Percentiles rank a stretch among this genome's conserved stretches.
Conservation (phyloP, 53 echinoderm and acorn worm genomes). For the Astropecten irregularis region DNA sequence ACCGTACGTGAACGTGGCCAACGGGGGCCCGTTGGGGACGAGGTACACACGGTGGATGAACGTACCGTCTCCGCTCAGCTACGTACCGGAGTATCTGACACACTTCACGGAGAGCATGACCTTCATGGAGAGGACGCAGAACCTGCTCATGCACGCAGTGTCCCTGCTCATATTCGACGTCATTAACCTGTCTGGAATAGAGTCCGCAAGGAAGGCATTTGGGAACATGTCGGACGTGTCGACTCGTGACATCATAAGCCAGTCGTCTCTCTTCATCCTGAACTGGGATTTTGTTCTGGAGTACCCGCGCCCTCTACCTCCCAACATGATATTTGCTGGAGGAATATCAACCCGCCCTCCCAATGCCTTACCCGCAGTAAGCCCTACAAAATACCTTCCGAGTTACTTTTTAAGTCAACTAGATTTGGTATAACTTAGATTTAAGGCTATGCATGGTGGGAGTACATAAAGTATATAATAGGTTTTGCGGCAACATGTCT, state of each 20-base stretch:
- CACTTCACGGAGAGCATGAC: conserved; percentile 68
- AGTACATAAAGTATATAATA: too few relatives aligned
- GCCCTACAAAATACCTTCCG: too few relatives aligned
- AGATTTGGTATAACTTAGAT: too few relatives aligned
- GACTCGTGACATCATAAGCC: conserved; percentile 13
- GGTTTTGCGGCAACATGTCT: too few relatives aligned
- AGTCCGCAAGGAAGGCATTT: neutral
- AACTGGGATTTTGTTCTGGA: conserved; percentile 69
- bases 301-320: conserved; percentile 65
- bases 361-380: conserved; percentile 29
- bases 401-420: too few relatives aligned
- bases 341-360: conserved; percentile 2
- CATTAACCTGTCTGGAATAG: neutral
- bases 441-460: too few relatives aligned
- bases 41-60: conserved; percentile 37
- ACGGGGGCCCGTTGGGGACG: conserved; percentile 33
- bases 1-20: conserved; percentile 33
- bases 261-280: conserved; percentile 55
- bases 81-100: conserved; percentile 69
- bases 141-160: conserved; percentile 2
- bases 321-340: conserved; percentile 47
- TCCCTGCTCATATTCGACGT: conserved; percentile 34
- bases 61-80: conserved; percentile 52
- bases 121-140: conserved; percentile 49
- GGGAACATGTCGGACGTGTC: neutral